Conservation (phyloP, 1,140 invertebrate species). For the Schlechtendalia chinensis region DNA sequence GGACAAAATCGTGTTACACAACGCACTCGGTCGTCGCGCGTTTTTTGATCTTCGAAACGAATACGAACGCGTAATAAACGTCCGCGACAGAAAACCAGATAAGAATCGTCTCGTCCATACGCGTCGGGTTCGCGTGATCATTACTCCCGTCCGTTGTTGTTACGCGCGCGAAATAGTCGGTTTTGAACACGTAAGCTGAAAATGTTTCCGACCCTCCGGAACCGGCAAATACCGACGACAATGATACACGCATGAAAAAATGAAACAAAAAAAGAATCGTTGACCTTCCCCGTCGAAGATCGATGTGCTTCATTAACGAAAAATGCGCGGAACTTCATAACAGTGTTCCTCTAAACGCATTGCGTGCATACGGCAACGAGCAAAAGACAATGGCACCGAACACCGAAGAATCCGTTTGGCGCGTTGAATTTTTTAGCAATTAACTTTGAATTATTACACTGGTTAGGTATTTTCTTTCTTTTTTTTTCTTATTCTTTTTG, state of each 20-base stretch:
- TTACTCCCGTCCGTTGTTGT: too few species aligned
- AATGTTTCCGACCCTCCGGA: background rate
- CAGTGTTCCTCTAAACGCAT: background rate
- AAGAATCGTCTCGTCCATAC: too few species aligned
- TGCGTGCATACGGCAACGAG: too few species aligned
- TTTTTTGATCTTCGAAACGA: too few species aligned
- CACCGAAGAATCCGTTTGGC: background rate
- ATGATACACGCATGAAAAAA: too few species aligned
- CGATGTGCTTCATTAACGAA: constrained; percentile 23
- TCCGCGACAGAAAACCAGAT: too few species aligned
- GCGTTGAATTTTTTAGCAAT: constrained; percentile 29
- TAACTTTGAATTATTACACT: constrained; percentile 25
- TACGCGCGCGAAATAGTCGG: too few species aligned
- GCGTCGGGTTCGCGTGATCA: too few species aligned
- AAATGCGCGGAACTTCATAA: constrained; percentile 15
- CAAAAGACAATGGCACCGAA: constrained; percentile 7
- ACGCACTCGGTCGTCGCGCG: too few species aligned
- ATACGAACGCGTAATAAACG: too few species aligned
- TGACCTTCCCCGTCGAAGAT: constrained; percentile 8
- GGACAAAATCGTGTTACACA: too few species aligned
- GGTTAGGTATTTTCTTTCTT: constrained; percentile 20
- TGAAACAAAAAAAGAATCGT: background rate
- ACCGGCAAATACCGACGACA: too few species aligned
- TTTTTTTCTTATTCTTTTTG: background rate
- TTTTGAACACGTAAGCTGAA: background rate